These are phyloP conservation scores for Lutraria rhynchaena DNA, from an alignment of 1,140 invertebrate species.

Conservation along the genomic window DNA sequence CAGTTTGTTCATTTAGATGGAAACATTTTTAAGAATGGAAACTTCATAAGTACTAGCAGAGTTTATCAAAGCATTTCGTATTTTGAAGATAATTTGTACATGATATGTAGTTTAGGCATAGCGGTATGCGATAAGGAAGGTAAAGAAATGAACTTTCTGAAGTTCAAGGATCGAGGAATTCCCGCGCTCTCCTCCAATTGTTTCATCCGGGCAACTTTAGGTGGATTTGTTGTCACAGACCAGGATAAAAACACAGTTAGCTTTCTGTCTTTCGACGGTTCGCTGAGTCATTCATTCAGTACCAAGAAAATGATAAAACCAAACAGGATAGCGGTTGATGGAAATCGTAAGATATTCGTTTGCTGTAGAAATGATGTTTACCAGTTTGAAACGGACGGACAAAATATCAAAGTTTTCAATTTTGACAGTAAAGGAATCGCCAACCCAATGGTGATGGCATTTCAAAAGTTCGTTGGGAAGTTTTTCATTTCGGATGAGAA, in stretches of 20 bases:
- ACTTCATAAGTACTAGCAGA: constrained; percentile 25
- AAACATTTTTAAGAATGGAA: constrained; percentile 24
- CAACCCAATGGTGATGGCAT: constrained; percentile 25
- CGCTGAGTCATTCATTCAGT: constrained; percentile 23
- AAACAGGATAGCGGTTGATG: constrained; percentile 19
- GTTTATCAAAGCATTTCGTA: constrained; percentile 33
- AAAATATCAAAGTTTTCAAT: constrained; percentile 9
- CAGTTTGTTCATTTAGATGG: constrained; percentile 42
- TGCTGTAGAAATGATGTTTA: constrained; percentile 35
- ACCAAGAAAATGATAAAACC: constrained; percentile 21
- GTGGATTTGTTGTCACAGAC: constrained; percentile 33
- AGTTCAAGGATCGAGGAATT: constrained; percentile 34
- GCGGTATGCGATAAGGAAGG: constrained; percentile 29
- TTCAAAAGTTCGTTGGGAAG: constrained; percentile 46
- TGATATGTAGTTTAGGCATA: constrained; percentile 29
- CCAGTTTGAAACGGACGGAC: constrained; percentile 26
- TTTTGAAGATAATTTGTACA: constrained; percentile 15
- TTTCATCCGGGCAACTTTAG: constrained; percentile 14
- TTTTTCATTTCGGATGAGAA: constrained; percentile 48
- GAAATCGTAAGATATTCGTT: constrained; percentile 22
- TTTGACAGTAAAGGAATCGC: constrained; percentile 21
- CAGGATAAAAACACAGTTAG: constrained; percentile 21
- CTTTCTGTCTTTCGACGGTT: constrained; percentile 30
- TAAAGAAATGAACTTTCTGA: constrained; percentile 29
- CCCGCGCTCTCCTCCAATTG: constrained; percentile 1